phyloP scores from a whole-genome alignment of 1,140 invertebrate species.

The Brachystomella parvula region DNA sequence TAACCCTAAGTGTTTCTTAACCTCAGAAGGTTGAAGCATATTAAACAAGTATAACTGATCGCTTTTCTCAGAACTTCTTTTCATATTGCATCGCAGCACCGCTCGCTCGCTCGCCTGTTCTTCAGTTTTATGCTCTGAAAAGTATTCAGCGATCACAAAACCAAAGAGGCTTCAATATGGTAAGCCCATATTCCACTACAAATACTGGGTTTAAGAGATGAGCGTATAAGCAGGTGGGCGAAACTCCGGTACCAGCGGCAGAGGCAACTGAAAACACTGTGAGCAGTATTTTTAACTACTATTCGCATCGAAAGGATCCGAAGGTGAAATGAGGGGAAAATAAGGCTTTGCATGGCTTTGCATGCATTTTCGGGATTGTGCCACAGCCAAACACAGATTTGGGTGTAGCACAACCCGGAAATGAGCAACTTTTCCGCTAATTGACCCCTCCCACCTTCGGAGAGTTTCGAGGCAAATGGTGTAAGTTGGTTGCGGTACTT shows the following conservation, averaged over 20 bases:
- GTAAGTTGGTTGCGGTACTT: background rate
- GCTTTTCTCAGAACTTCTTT: background rate
- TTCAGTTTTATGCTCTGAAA: background rate
- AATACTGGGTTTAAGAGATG: background rate
- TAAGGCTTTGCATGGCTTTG: too few relatives aligned
- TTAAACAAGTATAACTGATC: background rate
- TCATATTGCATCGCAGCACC: background rate
- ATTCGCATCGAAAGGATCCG: too few relatives aligned
- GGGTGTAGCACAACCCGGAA: too few relatives aligned
- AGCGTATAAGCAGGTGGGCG: background rate
- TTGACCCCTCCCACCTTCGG: too few relatives aligned
- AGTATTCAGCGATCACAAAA: background rate
- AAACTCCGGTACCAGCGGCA: background rate
- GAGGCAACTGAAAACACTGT: background rate
- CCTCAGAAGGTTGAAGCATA: too few relatives aligned
- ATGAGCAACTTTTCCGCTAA: too few relatives aligned
- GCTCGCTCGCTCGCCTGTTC: background rate
- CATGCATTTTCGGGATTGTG: too few relatives aligned
- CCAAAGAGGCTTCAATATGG: background rate
- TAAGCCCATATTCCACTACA: background rate
- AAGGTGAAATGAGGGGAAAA: too few relatives aligned
- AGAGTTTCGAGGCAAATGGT: too few relatives aligned
- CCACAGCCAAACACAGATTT: too few relatives aligned
- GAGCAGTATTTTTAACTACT: too few relatives aligned
- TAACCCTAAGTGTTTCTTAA: too few relatives aligned